A percentile compares a stretch with the other conserved stretches of the same genome.
These are phyloP conservation scores for Horisme vitalbata DNA, from an alignment of 2,888 invertebrate species.

Conservation along the genomic window DNA sequence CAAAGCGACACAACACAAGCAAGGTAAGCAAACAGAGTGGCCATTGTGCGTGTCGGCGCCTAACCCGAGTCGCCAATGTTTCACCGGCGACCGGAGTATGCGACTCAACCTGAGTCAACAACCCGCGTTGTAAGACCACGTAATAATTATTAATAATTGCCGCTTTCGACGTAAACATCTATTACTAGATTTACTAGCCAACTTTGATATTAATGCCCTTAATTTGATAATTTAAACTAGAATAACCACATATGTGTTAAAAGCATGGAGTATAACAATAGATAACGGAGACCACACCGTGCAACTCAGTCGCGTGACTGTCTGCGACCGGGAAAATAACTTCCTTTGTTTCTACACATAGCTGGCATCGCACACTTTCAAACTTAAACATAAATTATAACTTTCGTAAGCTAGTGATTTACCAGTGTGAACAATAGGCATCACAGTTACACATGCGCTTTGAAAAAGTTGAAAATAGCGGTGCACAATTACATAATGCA, in stretches of 20 bases:
- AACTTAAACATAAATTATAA: conserved; percentile 53
- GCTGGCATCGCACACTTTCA: conserved; percentile 55
- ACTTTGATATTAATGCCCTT: conserved; percentile 17
- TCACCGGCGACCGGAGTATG: conserved; percentile 56
- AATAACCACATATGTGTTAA: conserved; percentile 36
- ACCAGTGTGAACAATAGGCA: conserved; percentile 35
- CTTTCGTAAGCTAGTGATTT: conserved; percentile 54
- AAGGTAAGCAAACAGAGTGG: conserved; percentile 58
- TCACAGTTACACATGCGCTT: conserved; percentile 30
- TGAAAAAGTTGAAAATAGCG: conserved; percentile 21
- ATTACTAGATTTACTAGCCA: conserved; percentile 20
- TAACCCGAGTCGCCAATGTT: conserved; percentile 56
- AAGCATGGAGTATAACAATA: conserved; percentile 55
- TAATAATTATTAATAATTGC: conserved; percentile 53
- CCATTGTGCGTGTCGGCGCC: conserved; percentile 68
- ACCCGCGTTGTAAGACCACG: conserved; percentile 47
- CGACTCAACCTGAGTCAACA: conserved; percentile 63
- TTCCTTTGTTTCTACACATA: conserved; percentile 73
- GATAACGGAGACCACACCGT: conserved; percentile 51
- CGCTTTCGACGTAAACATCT: conserved; percentile 22
- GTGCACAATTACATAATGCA: conserved; percentile 2
- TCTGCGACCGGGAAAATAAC: conserved; percentile 68
- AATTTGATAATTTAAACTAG: conserved; percentile 26
- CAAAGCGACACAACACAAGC: conserved; percentile 47
- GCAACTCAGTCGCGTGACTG: conserved; percentile 68